Evolutionary conservation across 2,113 vertebrate species (phyloP).

Genomic region (Sinocyclocheilus maitianheensis): DNA sequence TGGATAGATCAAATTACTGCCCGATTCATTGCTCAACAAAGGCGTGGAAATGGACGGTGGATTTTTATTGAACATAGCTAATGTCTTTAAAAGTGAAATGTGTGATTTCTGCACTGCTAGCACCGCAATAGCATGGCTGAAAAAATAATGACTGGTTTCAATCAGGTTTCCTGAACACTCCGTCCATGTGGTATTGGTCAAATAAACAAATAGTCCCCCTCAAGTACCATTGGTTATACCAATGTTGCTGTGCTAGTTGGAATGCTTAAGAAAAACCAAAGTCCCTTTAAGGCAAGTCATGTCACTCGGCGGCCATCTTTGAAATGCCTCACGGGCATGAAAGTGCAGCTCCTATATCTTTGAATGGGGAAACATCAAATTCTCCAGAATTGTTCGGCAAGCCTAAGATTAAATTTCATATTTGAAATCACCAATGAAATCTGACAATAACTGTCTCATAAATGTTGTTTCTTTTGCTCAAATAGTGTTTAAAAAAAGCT

Average conservation of each 20-base stretch:
- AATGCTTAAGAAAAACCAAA: background rate
- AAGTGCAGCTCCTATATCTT: no score
- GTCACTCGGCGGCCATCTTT: no score
- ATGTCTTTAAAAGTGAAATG: background rate
- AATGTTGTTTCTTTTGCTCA: no score
- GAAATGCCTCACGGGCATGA: no score
- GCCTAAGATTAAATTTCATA: no score
- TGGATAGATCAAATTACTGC: conserved; percentile 10
- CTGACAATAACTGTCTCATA: no score
- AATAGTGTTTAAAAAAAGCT: no score
- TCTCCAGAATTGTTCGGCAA: no score
- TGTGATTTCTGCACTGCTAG: background rate
- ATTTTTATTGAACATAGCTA: background rate
- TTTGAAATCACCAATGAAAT: no score
- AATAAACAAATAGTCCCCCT: background rate
- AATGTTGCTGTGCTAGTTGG: background rate
- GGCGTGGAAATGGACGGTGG: background rate
- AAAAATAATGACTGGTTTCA: background rate
- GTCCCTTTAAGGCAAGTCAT: no score
- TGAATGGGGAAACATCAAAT: no score
- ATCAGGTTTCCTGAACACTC: background rate
- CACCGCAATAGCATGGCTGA: background rate
- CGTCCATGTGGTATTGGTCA: background rate
- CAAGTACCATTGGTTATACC: background rate
- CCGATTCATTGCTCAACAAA: conserved; percentile 2